Evolutionary conservation across 2,797 vertebrate species (phyloP).

Genomic region (Acanthurus lineatus): DNA sequence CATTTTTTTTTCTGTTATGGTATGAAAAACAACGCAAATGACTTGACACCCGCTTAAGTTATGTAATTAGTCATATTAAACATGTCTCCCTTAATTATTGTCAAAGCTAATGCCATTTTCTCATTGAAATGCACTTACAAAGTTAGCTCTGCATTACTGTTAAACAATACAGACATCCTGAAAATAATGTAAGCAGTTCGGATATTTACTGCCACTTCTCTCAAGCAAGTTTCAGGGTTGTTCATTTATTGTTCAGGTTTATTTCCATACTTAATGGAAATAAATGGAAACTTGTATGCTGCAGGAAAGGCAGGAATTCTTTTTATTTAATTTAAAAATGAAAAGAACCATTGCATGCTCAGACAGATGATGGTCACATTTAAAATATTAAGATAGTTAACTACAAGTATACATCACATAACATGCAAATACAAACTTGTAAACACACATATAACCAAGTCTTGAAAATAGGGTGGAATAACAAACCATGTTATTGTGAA

Average conservation of each 20-base stretch:
- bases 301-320: background rate
- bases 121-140: background rate
- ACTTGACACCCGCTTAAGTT: conserved; percentile 13
- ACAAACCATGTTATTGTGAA: background rate
- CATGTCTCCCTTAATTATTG: conserved; percentile 34
- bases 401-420: background rate
- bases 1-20: background rate
- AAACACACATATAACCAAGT: too few relatives aligned
- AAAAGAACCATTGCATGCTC: background rate
- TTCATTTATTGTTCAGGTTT: background rate
- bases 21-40: background rate
- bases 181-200: conserved; percentile 25
- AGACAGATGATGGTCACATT: background rate
- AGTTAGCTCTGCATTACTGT: conserved; percentile 17
- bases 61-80: conserved; percentile 37
- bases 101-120: conserved; percentile 32
- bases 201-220: conserved; percentile 16
- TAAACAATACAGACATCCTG: conserved; percentile 7
- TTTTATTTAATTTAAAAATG: background rate
- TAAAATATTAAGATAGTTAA: background rate
- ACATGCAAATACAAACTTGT: too few relatives aligned
- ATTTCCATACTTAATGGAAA: background rate
- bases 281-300: background rate
- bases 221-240: background rate
- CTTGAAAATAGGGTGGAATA: background rate